Base-by-base conservation (phyloP, 2,888 invertebrate genomes). In the Eristalis arbustorum region DNA sequence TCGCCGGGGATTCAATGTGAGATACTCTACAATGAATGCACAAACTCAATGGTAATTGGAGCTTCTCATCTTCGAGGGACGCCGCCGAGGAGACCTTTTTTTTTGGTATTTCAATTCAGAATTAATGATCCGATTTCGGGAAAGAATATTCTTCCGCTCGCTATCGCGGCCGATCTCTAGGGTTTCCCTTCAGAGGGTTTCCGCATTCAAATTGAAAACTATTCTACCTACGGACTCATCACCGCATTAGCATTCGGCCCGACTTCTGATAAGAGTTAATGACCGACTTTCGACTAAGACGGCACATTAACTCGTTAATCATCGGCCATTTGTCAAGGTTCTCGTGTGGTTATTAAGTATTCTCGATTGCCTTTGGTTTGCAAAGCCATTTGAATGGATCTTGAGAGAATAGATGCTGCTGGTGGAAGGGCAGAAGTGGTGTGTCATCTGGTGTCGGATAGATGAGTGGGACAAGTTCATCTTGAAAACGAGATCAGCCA, bases 41-140 rank as follows among this genome's bases (percentile, higher is more conserved):
- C 69, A 69, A 64, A 62, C 77, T 28, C 62, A 63, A 77, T 71
- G 77, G 63, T 77, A 69, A 77, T 71, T 77, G 37, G 77, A 77
- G 77, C 77, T 64, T 77, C 56, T 31, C 18, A 22, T 5, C 11
- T 37, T 22, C 18, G 2, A 25, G n/a, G n/a, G n/a, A n/a, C n/a
- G n/a, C n/a, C n/a, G n/a, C n/a, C n/a, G n/a, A n/a, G n/a, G 42
- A 40, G 40, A 25, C 23, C 25, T 40, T 13, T 49, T 37, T 37
- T 34, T 10, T 34, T 8, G 18, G 5, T n/a, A n/a, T 18, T 18
- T 49, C 49, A n/a, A n/a, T n/a, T n/a, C n/a, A 49, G n/a, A 49
- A 14, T 49, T 49, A 49, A 49, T 49, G 49, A 49, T 49, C 49
- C 42, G 5, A 42, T 42, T 42, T n/a, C 14, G 42, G n/a, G 42